A percentile compares a stretch with the other conserved stretches of the same genome.
Evolutionary conservation across 1,140 invertebrate genomes (phyloP).

Genomic region (Propsilocerus akamusi): DNA sequence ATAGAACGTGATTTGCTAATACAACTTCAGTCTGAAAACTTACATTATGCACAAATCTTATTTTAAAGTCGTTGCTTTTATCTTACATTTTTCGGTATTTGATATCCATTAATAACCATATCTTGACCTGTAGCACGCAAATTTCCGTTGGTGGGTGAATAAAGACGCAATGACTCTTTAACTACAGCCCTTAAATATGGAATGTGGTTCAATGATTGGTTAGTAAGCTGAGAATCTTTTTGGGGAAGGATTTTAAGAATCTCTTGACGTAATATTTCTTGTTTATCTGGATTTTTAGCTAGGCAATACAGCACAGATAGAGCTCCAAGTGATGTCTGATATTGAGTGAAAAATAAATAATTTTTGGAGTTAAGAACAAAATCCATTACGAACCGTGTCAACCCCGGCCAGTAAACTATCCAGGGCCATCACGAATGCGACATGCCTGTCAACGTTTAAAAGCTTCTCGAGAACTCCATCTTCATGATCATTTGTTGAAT

Average conservation of each 20-base stretch:
- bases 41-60: constrained; percentile 6
- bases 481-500: constrained; percentile 11
- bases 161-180: constrained; percentile 38
- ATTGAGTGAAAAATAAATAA: background rate
- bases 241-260: constrained; percentile 27
- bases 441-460: constrained; percentile 30
- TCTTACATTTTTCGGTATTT: constrained; percentile 37
- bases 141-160: constrained; percentile 30
- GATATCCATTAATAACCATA: constrained; percentile 32
- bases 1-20: constrained; percentile 27
- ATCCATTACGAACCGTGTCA: constrained; percentile 35
- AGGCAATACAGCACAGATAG: constrained; percentile 35
- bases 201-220: constrained; percentile 29
- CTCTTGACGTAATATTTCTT: constrained; percentile 46
- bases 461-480: constrained; percentile 32
- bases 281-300: constrained; percentile 36
- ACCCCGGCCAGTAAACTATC: constrained; percentile 52
- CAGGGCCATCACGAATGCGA: constrained; percentile 36
- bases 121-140: constrained; percentile 29
- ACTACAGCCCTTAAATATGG: constrained; percentile 42
- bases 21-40: constrained; percentile 27
- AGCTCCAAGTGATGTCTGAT: background rate
- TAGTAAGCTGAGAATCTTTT: constrained; percentile 27
- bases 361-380: background rate
- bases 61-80: constrained; percentile 9